Percentiles rank a stretch among this genome's conserved stretches.
These are phyloP conservation scores for Drosophila neocordata DNA, from an alignment of 1,140 invertebrate genomes.

Conservation along the genomic window DNA sequence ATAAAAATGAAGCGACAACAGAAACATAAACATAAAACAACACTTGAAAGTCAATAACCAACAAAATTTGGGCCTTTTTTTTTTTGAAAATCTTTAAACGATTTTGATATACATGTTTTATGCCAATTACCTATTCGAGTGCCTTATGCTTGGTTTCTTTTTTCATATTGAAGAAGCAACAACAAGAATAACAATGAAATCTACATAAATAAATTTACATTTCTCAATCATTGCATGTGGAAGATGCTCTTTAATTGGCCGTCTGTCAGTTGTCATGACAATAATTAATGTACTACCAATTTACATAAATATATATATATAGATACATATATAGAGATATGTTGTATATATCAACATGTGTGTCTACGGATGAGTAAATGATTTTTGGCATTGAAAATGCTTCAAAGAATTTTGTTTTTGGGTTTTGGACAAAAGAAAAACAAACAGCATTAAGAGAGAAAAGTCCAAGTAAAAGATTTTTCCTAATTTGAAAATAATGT, in stretches of 20 bases:
- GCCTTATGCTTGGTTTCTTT: slow-evolving; percentile 2
- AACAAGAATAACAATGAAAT: slow-evolving; percentile 8
- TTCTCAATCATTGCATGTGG: slow-evolving; percentile 44
- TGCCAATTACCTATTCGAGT: slow-evolving; percentile 63
- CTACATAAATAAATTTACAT: slow-evolving; percentile 54
- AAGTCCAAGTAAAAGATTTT: neutral
- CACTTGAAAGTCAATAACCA: slow-evolving; percentile 44
- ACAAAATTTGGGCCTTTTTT: neutral
- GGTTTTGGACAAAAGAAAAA: slow-evolving; percentile 29
- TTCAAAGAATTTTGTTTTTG: slow-evolving; percentile 27
- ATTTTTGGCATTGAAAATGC: slow-evolving; percentile 58
- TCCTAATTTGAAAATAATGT: neutral
- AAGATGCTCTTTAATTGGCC: slow-evolving; percentile 66
- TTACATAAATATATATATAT: slow-evolving; percentile 45
- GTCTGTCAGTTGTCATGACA: slow-evolving; percentile 77
- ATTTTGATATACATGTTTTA: slow-evolving; percentile 37
- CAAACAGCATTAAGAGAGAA: slow-evolving; percentile 3
- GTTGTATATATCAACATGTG: slow-evolving; percentile 40
- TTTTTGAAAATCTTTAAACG: neutral
- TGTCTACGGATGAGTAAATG: neutral
- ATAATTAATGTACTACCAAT: slow-evolving; percentile 77
- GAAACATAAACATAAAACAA: slow-evolving; percentile 12
- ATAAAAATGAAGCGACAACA: slow-evolving; percentile 27
- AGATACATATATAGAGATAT: slow-evolving; percentile 16
- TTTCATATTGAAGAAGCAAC: too few relatives aligned